phyloP scores from a whole-genome alignment of 2,113 vertebrate genomes.

The Oriolus oriolus region DNA sequence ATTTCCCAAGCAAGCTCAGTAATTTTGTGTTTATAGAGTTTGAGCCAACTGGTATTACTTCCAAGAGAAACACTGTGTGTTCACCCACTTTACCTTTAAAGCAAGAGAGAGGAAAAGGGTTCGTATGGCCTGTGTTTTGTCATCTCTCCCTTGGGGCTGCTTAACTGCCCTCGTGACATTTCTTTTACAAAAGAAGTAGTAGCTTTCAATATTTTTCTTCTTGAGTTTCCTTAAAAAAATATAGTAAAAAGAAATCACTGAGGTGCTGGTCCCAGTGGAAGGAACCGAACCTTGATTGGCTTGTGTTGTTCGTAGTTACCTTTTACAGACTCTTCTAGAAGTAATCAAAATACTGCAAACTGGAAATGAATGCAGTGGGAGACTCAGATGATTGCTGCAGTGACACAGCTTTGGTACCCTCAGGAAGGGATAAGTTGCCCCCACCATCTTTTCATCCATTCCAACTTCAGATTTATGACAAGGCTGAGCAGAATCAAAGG shows the following conservation, averaged over 20 bases:
- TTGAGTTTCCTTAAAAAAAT: neutral
- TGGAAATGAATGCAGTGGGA: neutral
- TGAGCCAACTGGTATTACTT: slow-evolving; percentile 6
- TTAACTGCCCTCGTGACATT: neutral
- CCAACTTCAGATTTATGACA: neutral
- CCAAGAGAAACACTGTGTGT: slow-evolving; percentile 1
- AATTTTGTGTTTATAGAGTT: slow-evolving; percentile 6
- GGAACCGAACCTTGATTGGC: neutral
- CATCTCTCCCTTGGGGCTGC: neutral
- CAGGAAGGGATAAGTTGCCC: neutral
- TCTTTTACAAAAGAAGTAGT: neutral
- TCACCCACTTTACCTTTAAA: slow-evolving; percentile 9
- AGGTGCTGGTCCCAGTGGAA: neutral
- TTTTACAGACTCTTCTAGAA: neutral
- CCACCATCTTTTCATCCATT: neutral
- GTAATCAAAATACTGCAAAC: neutral
- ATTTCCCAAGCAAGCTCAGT: slow-evolving; percentile 24
- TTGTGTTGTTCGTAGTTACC: neutral
- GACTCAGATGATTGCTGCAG: neutral
- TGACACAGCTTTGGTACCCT: neutral
- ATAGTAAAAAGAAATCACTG: neutral
- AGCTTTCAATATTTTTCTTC: neutral
- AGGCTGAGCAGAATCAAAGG: neutral
- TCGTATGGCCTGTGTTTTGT: neutral
- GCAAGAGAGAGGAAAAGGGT: neutral